Evolutionary conservation across 2,113 vertebrate species (phyloP), one percentile per base, ranked within the genome.

Genomic region (Protomyctophum bolini): DNA sequence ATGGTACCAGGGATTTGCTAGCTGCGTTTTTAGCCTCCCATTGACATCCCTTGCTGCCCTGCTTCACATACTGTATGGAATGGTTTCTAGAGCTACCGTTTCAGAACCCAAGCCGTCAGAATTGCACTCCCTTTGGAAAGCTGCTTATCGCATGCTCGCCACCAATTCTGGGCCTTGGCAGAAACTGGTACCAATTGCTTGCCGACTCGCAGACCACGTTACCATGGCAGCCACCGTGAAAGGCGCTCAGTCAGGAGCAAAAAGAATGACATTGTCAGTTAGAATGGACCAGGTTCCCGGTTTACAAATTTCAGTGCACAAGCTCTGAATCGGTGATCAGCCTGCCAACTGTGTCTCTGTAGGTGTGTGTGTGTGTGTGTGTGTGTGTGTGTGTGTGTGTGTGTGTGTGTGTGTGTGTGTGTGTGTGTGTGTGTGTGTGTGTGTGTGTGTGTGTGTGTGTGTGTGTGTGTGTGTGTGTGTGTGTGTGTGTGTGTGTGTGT

Each of bases 141-240:
- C 79, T 80, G 89, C 90, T 88, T 89, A 87, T 91, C 86, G 70
- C 86, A 81, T 85, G 86, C 74, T 80, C 84, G 86, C 83, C 86
- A 88, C 89, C 90, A 87, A 87, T 81, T 83, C 81, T 73, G 85
- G 87, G 86, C 82, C 89, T 91, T 87, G 90, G 88, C 88, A 92
- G 82, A 91, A 93, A 93, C 88, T 92, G 91, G 90, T 92, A 93
- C 92, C 89, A 77, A 91, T 92, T 89, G 87, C 90, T 81, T 89
- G 75, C 80, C 58, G 90, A 91, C 90, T 93, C 91, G 91, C 90
- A 93, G 86, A 79, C 84, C 88, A 89, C 1, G 93, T 94, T 94
- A 87, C 93, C 93, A 94, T 94, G 92, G 92, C 91, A 93, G 92
- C 92, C 77, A 71, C 82, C 76, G 81, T 92, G 91, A 93, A 92